Conservation (phyloP, 1,140 invertebrate genomes). For the Pseudomyrmex sp. region DNA sequence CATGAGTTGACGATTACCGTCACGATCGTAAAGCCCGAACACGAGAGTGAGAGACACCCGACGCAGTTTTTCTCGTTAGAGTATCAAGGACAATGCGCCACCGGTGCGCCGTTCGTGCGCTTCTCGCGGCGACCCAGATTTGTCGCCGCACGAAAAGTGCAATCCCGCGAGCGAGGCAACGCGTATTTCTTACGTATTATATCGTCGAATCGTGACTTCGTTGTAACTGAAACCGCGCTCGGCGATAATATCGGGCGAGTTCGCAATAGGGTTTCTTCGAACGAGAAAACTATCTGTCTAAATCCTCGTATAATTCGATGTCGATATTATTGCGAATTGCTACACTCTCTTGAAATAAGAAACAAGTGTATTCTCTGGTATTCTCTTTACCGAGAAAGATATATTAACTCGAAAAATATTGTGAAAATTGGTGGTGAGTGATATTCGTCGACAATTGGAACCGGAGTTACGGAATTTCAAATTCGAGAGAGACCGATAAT, state of each 20-base stretch:
- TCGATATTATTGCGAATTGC: too few species aligned
- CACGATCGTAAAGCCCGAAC: slow-evolving; percentile 29
- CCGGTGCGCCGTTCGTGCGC: not conserved
- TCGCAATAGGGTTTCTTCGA: not conserved
- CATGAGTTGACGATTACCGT: slow-evolving; percentile 7
- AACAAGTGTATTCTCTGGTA: too few species aligned
- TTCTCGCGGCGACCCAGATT: slow-evolving; percentile 23
- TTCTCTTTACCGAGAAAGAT: too few species aligned
- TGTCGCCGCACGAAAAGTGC: not conserved
- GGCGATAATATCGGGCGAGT: not conserved
- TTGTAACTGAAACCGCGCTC: not conserved
- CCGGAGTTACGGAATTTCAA: too few species aligned
- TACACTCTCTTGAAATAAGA: too few species aligned
- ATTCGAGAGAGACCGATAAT: too few species aligned
- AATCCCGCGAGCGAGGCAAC: not conserved
- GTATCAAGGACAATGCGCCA: slow-evolving; percentile 39
- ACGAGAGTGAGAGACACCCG: not conserved
- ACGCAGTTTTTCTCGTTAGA: slow-evolving; percentile 14
- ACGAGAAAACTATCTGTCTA: not conserved
- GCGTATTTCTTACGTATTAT: slow-evolving; percentile 21
- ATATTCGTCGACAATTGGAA: too few species aligned
- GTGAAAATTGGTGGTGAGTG: too few species aligned
- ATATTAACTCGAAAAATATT: too few species aligned
- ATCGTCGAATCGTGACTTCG: not conserved
- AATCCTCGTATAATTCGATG: too few species aligned